A percentile compares a stretch with the other conserved stretches of the same genome.
phyloP scores from a whole-genome alignment of 2,113 vertebrate species.

The Barbus barbus region DNA sequence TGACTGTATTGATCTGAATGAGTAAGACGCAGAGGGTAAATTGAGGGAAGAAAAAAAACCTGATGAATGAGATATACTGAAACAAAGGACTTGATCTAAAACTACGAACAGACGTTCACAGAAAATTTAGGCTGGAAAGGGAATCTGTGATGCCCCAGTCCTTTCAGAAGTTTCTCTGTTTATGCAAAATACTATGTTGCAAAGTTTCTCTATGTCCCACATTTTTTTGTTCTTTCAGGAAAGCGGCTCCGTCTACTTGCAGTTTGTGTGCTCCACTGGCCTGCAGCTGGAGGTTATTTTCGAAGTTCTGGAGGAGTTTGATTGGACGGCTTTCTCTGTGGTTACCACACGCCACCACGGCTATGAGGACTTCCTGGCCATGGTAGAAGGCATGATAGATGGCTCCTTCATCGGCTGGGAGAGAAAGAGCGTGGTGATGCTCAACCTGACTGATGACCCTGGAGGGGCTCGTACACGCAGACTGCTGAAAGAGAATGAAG shows the following conservation, averaged over 20 bases:
- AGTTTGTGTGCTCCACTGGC: constrained; percentile 88
- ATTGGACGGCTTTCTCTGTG: constrained; percentile 92
- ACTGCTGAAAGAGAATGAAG: constrained; percentile 85
- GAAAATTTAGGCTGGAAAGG: not conserved
- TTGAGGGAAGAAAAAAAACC: not conserved
- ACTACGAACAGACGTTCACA: too few species aligned
- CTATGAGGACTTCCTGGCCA: constrained; percentile 88
- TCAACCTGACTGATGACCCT: constrained; percentile 84
- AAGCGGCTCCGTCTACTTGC: constrained; percentile 92
- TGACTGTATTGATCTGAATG: constrained; percentile 36
- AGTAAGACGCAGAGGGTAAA: constrained; percentile 24
- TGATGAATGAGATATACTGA: constrained; percentile 14
- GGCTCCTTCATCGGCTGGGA: constrained; percentile 95
- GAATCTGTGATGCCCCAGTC: not conserved
- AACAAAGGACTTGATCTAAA: constrained; percentile 8
- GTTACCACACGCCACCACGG: constrained; percentile 89
- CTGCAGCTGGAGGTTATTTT: constrained; percentile 94
- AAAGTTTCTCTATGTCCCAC: not conserved
- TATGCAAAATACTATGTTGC: not conserved
- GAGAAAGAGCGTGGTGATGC: constrained; percentile 84
- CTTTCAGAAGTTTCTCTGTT: not conserved
- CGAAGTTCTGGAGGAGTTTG: constrained; percentile 92
- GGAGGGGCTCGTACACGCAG: constrained; percentile 77
- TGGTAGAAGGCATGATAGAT: constrained; percentile 91
- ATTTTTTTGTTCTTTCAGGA: constrained; percentile 73